phyloP scores from a whole-genome alignment of 2,113 vertebrate species.

The Phyllostomus discolor region DNA sequence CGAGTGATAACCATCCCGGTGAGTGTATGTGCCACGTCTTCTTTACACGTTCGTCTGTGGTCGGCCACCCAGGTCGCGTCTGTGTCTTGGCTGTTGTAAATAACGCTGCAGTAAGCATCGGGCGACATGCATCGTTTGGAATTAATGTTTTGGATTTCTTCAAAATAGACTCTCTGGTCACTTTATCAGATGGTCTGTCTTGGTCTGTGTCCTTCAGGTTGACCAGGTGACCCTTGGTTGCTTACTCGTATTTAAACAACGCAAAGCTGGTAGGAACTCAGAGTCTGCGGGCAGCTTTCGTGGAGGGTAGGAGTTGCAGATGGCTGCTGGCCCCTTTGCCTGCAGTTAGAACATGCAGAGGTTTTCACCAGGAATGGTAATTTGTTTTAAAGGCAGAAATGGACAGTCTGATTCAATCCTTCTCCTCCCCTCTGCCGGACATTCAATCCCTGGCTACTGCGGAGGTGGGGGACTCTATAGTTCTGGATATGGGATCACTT shows the following conservation, averaged over 20 bases:
- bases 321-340: not conserved
- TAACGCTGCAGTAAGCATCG: not conserved
- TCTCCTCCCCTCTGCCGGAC: not conserved
- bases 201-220: not conserved
- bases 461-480: not conserved
- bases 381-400: no score
- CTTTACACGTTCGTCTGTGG: not conserved
- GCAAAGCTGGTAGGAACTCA: not conserved
- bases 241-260: not conserved
- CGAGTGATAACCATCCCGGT: not conserved
- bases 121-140: not conserved
- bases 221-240: not conserved
- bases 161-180: not conserved
- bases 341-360: not conserved
- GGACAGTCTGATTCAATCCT: no score
- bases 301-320: not conserved
- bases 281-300: not conserved
- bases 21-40: not conserved
- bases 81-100: not conserved
- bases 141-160: not conserved
- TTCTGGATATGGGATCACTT: not conserved
- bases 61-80: not conserved
- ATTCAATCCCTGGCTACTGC: not conserved
- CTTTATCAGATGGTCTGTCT: not conserved
- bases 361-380: no score